Conservation (phyloP, 2,888 invertebrate species). For the Xylota sylvarum region DNA sequence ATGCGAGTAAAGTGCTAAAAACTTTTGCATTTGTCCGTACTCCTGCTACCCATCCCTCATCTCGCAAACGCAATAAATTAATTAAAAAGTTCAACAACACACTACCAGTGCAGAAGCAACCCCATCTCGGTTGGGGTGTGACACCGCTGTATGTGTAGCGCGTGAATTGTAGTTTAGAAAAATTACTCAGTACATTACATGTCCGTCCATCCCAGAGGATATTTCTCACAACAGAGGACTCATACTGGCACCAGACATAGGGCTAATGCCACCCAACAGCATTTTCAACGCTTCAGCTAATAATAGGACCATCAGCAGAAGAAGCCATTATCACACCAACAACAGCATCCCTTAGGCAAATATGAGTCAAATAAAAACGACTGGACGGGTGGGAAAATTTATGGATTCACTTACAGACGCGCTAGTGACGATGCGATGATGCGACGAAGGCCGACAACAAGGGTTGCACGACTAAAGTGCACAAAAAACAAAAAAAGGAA, state of each 20-base stretch:
- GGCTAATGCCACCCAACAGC: constrained; percentile 42
- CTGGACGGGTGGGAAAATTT: constrained; percentile 49
- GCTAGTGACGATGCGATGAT: constrained; percentile 5
- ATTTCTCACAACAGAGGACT: constrained; percentile 38
- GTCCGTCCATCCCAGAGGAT: constrained; percentile 67
- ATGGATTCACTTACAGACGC: constrained; percentile 66
- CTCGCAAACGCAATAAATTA: constrained; percentile 68
- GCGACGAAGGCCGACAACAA: background rate
- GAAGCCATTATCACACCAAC: constrained; percentile 59
- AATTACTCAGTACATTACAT: constrained; percentile 64
- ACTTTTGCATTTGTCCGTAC: constrained; percentile 46
- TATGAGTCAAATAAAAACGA: constrained; percentile 43
- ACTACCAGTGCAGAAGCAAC: constrained; percentile 1
- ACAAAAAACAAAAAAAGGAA: constrained; percentile 7
- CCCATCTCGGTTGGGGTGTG: background rate
- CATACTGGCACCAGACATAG: constrained; percentile 25
- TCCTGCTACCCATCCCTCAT: constrained; percentile 42
- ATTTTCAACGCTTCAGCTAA: constrained; percentile 59
- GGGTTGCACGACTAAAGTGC: constrained; percentile 24
- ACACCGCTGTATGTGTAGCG: background rate
- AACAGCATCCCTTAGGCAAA: constrained; percentile 51
- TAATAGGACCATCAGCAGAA: constrained; percentile 64
- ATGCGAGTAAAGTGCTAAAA: constrained; percentile 68
- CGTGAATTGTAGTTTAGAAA: constrained; percentile 11
- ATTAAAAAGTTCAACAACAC: constrained; percentile 71